Conservation (phyloP, 2,113 vertebrate species). For the Campylorhamphus procurvoides region DNA sequence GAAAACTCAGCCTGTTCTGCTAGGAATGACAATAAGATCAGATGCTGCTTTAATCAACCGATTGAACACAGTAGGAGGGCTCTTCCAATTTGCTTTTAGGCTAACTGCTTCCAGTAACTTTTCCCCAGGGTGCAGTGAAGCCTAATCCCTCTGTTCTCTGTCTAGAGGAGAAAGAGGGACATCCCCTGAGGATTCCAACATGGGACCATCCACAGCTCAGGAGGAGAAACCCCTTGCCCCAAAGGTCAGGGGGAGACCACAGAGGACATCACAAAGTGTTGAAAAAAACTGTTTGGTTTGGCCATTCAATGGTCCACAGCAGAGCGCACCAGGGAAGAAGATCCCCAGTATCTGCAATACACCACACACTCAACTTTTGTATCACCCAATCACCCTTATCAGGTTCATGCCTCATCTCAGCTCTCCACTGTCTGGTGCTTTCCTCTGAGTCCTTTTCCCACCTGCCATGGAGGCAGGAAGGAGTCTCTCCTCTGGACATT, state of each 20-base stretch:
- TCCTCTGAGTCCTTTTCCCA: background rate
- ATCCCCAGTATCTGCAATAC: background rate
- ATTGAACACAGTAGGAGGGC: background rate
- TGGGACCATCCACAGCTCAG: background rate
- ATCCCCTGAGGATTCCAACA: background rate
- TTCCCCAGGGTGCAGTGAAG: background rate
- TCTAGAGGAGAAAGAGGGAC: background rate
- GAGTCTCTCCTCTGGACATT: background rate
- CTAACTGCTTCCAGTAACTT: conserved; percentile 11
- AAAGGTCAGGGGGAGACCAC: background rate
- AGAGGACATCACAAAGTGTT: background rate
- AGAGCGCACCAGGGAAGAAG: background rate
- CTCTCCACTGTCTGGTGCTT: background rate
- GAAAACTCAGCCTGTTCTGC: conserved; percentile 27
- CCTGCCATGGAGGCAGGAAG: background rate
- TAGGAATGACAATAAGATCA: conserved; percentile 37
- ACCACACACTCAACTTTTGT: background rate
- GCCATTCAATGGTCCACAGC: no score
- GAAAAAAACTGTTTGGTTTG: background rate
- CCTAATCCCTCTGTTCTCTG: background rate
- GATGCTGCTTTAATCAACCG: conserved; percentile 58
- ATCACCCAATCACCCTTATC: background rate
- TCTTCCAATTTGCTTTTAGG: conserved; percentile 38
- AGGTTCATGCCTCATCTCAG: background rate
- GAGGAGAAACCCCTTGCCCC: background rate